Conservation (phyloP, 2,797 vertebrate species). For the Pogoniulus pusillus region DNA sequence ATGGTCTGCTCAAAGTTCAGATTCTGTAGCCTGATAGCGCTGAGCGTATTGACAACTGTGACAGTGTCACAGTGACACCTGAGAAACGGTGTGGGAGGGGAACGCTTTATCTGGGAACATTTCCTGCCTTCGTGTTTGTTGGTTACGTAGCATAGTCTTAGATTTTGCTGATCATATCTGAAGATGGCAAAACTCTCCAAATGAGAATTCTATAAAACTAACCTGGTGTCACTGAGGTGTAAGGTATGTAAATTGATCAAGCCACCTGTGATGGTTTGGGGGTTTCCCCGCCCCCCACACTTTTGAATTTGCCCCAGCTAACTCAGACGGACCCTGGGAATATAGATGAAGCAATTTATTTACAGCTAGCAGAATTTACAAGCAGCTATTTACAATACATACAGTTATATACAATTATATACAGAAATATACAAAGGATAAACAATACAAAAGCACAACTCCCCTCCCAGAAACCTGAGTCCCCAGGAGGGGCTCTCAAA, state of each 20-base stretch:
- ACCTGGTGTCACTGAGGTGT: constrained; percentile 22
- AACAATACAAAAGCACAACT: no score
- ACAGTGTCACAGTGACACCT: background rate
- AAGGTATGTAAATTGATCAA: constrained; percentile 56
- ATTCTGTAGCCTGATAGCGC: background rate
- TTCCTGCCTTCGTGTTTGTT: constrained; percentile 58
- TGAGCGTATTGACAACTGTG: background rate
- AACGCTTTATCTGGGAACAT: constrained; percentile 60
- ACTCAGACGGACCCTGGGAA: no score
- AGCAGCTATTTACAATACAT: no score
- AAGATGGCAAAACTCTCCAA: constrained; percentile 45
- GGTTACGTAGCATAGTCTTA: constrained; percentile 41
- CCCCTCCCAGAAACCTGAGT: no score
- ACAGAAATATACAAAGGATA: no score
- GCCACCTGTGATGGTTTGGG: no score
- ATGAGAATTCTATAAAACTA: constrained; percentile 30
- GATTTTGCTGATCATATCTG: constrained; percentile 47
- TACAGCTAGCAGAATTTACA: no score
- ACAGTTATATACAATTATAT: no score
- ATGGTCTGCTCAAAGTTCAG: background rate
- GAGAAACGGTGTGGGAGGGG: constrained; percentile 43
- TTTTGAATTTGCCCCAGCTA: no score
- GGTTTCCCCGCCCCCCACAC: no score
- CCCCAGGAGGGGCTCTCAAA: no score
- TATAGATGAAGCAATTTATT: no score